Evolutionary conservation across 1,140 invertebrate species (phyloP).

Genomic region (Eulimnadia texana): DNA sequence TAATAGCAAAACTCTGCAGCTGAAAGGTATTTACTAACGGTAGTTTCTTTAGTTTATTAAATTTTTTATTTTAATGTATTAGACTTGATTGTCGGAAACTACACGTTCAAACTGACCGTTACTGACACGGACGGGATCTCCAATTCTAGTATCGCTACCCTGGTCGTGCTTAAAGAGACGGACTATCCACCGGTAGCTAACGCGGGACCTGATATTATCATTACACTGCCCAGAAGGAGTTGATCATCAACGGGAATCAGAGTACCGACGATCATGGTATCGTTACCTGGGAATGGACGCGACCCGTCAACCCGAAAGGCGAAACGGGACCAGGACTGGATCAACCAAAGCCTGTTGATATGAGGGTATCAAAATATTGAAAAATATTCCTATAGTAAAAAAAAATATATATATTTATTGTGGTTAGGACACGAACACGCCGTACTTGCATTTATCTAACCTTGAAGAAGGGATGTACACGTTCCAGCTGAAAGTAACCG

Average conservation of each 20-base stretch:
- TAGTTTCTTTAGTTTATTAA: slow-evolving; percentile 26
- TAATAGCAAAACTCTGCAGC: slow-evolving; percentile 63
- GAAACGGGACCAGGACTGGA: slow-evolving; percentile 13
- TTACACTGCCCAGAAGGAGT: slow-evolving; percentile 80
- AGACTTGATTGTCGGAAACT: slow-evolving; percentile 59
- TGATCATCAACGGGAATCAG: slow-evolving; percentile 74
- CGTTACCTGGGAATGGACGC: slow-evolving; percentile 86
- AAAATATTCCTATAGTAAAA: too few relatives aligned
- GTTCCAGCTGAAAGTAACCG: slow-evolving; percentile 82
- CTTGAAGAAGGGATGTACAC: slow-evolving; percentile 87
- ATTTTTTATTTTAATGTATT: not conserved
- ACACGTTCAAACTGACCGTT: slow-evolving; percentile 64
- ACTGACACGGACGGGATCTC: slow-evolving; percentile 77
- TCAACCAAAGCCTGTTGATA: slow-evolving; percentile 68
- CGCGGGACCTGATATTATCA: slow-evolving; percentile 76
- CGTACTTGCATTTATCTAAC: slow-evolving; percentile 70
- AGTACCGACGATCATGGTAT: slow-evolving; percentile 89
- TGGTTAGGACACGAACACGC: slow-evolving; percentile 76
- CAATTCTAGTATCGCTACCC: slow-evolving; percentile 73
- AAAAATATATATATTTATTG: too few relatives aligned
- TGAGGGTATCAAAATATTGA: slow-evolving; percentile 42
- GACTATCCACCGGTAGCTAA: slow-evolving; percentile 91
- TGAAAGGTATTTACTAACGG: slow-evolving; percentile 68
- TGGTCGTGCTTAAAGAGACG: slow-evolving; percentile 75
- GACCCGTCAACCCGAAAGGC: slow-evolving; percentile 57